Percentiles rank a stretch among this genome's conserved stretches.
Evolutionary conservation across 2,888 invertebrate genomes (phyloP).

Genomic region (Malacosoma neustria): DNA sequence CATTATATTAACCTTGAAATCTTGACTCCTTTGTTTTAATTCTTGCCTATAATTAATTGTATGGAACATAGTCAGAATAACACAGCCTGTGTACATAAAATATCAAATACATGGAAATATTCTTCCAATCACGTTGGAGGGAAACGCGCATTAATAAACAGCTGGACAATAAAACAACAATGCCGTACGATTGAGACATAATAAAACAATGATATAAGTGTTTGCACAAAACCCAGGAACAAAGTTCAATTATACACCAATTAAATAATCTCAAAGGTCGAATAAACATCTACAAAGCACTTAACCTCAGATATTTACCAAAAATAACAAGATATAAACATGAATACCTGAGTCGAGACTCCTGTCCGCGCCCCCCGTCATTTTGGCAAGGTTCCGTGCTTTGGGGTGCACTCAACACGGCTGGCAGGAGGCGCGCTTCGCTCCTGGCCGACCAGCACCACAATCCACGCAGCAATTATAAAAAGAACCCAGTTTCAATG

Average conservation of each 20-base stretch:
- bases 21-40: not conserved
- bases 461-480: constrained; percentile 71
- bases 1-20: not conserved
- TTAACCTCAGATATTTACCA: constrained; percentile 27
- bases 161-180: constrained; percentile 4
- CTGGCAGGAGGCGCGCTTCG: constrained; percentile 37
- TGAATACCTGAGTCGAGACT: constrained; percentile 58
- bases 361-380: constrained; percentile 62
- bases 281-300: constrained; percentile 26
- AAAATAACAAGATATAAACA: constrained; percentile 51
- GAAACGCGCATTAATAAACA: constrained; percentile 6
- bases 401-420: constrained; percentile 37
- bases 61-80: not conserved
- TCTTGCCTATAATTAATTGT: not conserved
- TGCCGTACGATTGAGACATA: constrained; percentile 1
- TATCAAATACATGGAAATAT: not conserved
- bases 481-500: constrained; percentile 73
- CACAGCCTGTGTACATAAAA: not conserved
- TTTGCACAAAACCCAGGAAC: constrained; percentile 9
- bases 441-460: constrained; percentile 56
- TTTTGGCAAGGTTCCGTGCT: constrained; percentile 34
- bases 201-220: constrained; percentile 1
- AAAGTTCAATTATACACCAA: constrained; percentile 18
- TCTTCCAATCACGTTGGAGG: constrained; percentile 1
- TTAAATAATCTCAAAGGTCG: constrained; percentile 16